These are phyloP conservation scores for Neopipo cinnamomea DNA, from an alignment of 2,113 vertebrate species.

Conservation along the genomic window DNA sequence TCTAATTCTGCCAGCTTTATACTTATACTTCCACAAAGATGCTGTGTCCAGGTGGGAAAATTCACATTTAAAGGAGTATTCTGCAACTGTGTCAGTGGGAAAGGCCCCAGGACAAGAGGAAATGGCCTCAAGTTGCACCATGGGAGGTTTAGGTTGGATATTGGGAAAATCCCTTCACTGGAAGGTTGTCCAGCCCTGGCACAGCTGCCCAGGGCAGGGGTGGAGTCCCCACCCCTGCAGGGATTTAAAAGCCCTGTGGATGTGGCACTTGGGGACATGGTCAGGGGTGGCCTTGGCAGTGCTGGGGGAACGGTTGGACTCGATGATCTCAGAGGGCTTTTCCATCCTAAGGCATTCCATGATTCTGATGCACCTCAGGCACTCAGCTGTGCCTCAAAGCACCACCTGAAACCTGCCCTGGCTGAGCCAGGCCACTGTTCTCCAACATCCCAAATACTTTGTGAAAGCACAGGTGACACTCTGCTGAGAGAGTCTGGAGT, in stretches of 20 bases:
- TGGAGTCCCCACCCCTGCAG: background rate
- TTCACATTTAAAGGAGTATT: background rate
- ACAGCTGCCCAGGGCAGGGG: background rate
- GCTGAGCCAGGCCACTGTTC: too few relatives aligned
- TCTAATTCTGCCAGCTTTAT: rapidly evolving
- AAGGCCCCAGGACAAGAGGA: background rate
- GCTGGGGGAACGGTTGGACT: background rate
- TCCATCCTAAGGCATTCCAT: background rate
- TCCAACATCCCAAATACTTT: too few relatives aligned
- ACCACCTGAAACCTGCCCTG: too few relatives aligned
- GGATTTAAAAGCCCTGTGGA: rapidly evolving
- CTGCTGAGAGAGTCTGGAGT: too few relatives aligned
- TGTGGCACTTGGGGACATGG: background rate
- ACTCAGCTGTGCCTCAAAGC: background rate
- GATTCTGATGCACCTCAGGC: background rate
- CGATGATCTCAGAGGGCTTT: background rate
- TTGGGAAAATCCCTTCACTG: background rate
- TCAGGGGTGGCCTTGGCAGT: background rate
- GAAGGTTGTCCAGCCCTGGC: background rate
- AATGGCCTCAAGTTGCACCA: background rate
- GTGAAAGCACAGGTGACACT: too few relatives aligned
- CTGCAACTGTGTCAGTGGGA: background rate
- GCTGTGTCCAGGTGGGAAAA: background rate
- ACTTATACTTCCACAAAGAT: background rate
- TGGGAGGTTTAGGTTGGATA: background rate